These are phyloP conservation scores for Melanogrammus aeglefinus DNA, from an alignment of 2,797 vertebrate genomes.

Conservation along the genomic window DNA sequence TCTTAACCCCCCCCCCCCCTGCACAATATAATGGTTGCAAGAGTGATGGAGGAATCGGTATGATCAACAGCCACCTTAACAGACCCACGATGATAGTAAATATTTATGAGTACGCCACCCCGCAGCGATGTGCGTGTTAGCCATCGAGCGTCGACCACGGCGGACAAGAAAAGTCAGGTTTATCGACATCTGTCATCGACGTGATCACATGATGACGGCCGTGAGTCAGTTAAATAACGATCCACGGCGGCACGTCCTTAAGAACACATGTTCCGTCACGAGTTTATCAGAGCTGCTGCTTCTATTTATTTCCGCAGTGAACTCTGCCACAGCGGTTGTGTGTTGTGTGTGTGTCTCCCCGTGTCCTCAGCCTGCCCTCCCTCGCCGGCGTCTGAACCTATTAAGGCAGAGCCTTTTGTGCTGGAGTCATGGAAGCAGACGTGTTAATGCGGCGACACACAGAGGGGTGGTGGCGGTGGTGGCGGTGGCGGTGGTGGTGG, in stretches of 20 bases:
- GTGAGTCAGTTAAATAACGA: too few species aligned
- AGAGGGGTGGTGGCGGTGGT: constrained; percentile 24
- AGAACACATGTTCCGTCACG: background rate
- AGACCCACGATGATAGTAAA: background rate
- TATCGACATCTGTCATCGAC: too few species aligned
- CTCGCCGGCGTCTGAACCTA: background rate
- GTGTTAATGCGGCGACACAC: constrained; percentile 45
- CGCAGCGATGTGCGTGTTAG: too few species aligned
- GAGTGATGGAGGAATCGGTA: background rate
- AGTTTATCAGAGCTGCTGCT: background rate
- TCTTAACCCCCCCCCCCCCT: background rate
- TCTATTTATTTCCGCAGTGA: background rate
- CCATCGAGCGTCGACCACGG: too few species aligned
- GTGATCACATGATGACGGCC: too few species aligned
- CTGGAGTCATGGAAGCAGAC: constrained; percentile 45
- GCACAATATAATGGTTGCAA: background rate
- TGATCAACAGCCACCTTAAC: background rate
- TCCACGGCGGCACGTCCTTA: too few species aligned
- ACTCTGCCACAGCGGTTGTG: background rate
- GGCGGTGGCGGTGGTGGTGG: constrained; percentile 20
- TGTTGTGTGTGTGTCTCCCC: background rate
- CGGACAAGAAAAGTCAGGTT: too few species aligned
- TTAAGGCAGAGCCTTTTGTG: constrained; percentile 21
- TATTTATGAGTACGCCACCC: background rate
- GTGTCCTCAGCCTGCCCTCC: background rate